These are phyloP conservation scores for Bradypodion pumilum DNA, from an alignment of 2,797 vertebrate genomes.

Conservation along the genomic window DNA sequence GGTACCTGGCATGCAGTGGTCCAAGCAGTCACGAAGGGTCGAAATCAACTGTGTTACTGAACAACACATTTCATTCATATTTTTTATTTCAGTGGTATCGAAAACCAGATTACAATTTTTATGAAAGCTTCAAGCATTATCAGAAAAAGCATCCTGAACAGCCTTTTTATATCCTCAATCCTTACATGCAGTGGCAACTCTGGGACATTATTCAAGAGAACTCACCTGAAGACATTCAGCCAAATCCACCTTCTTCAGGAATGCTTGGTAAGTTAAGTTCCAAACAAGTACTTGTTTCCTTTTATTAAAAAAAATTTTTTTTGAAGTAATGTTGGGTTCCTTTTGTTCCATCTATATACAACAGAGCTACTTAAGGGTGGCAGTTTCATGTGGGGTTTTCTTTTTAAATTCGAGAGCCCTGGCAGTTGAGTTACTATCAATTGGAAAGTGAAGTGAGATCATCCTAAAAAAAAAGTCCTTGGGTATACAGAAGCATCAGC, in stretches of 20 bases:
- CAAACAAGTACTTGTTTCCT: not conserved
- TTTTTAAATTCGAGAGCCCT: not conserved
- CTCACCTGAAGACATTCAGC: slow-evolving; percentile 77
- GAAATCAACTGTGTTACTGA: too few species aligned
- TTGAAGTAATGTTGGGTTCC: not conserved
- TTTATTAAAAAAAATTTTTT: too few species aligned
- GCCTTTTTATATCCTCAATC: slow-evolving; percentile 81
- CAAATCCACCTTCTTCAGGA: slow-evolving; percentile 82
- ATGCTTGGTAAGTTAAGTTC: slow-evolving; percentile 75
- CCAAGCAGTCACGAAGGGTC: too few species aligned
- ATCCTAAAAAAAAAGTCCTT: not conserved
- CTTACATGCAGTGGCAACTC: slow-evolving; percentile 80
- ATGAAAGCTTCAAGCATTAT: slow-evolving; percentile 73
- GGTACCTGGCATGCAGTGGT: too few species aligned
- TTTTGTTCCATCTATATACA: not conserved
- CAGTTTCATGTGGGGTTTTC: not conserved
- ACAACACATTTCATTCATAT: slow-evolving; percentile 1
- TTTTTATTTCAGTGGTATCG: slow-evolving; percentile 77
- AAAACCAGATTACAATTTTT: slow-evolving; percentile 80
- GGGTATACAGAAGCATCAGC: not conserved
- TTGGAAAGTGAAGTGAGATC: not conserved
- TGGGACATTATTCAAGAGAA: slow-evolving; percentile 83
- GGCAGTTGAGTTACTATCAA: not conserved
- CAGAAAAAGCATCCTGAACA: slow-evolving; percentile 71
- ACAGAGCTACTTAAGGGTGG: not conserved